Evolutionary conservation across 2,113 vertebrate genomes (phyloP).

Genomic region (Indri indri): DNA sequence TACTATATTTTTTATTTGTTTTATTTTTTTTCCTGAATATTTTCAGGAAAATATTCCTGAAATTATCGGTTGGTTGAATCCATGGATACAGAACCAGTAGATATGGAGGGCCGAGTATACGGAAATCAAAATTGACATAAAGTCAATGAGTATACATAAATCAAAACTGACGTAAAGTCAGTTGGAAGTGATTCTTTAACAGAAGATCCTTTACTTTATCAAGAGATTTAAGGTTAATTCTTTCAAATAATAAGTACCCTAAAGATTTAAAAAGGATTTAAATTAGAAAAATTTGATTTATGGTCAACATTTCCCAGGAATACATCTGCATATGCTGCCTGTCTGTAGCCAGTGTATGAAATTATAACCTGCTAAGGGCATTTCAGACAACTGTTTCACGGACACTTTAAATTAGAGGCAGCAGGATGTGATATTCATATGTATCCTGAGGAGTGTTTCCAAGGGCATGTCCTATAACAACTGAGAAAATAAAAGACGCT

Average conservation of each 20-base stretch:
- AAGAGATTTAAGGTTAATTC: slow-evolving; percentile 35
- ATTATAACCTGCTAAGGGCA: slow-evolving; percentile 23
- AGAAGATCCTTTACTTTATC: slow-evolving; percentile 33
- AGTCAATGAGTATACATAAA: background rate
- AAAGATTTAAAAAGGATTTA: slow-evolving; percentile 57
- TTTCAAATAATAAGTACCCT: slow-evolving; percentile 49
- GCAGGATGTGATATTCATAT: background rate
- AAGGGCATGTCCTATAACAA: background rate
- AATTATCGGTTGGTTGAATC: background rate
- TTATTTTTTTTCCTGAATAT: background rate
- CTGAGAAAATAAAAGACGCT: slow-evolving; percentile 41
- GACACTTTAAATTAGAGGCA: slow-evolving; percentile 14
- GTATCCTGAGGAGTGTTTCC: slow-evolving; percentile 22
- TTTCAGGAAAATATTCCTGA: no score
- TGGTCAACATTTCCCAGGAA: background rate
- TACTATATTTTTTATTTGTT: background rate
- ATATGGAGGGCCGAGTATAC: background rate
- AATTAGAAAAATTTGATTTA: slow-evolving; percentile 57
- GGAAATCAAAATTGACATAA: slow-evolving; percentile 30
- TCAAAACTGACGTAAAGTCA: slow-evolving; percentile 26
- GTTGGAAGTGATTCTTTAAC: background rate
- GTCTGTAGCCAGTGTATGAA: slow-evolving; percentile 14
- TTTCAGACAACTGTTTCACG: slow-evolving; percentile 20
- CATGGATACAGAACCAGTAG: background rate
- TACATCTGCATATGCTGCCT: background rate